Evolutionary conservation across 2,888 invertebrate genomes (phyloP).

Genomic region (Chrysomela aeneicollis): DNA sequence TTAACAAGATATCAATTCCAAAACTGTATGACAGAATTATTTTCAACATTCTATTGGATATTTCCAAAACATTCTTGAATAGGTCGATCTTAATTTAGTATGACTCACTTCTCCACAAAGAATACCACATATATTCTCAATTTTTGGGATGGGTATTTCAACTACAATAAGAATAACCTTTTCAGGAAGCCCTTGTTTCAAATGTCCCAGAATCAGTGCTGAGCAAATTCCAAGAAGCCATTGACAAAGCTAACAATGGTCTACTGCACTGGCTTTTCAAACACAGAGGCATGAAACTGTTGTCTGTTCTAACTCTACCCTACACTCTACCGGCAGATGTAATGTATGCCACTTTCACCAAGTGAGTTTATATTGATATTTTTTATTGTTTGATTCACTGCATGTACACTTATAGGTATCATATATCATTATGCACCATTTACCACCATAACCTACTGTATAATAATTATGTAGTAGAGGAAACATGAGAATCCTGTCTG

Average conservation of each 20-base stretch:
- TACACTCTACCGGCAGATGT: constrained; percentile 90
- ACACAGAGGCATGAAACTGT: constrained; percentile 79
- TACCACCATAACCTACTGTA: too few species aligned
- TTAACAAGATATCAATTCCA: too few species aligned
- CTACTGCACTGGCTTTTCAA: constrained; percentile 90
- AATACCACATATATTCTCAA: too few species aligned
- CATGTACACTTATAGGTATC: constrained; percentile 4
- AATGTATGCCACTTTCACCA: constrained; percentile 83
- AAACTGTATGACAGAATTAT: too few species aligned
- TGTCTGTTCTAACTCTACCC: constrained; percentile 83
- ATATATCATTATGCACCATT: background rate
- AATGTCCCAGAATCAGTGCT: constrained; percentile 90
- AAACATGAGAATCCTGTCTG: too few species aligned
- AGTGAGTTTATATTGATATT: constrained; percentile 70
- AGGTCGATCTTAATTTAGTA: too few species aligned
- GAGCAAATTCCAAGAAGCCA: constrained; percentile 90
- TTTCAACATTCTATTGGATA: too few species aligned
- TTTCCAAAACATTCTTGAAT: too few species aligned
- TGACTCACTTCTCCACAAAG: too few species aligned
- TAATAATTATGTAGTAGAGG: too few species aligned
- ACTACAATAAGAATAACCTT: constrained; percentile 3
- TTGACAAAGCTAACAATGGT: constrained; percentile 91
- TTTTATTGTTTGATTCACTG: background rate
- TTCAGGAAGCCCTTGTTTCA: constrained; percentile 84
- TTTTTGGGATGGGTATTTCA: too few species aligned